Conservation (phyloP, 1,140 invertebrate species). For the Periplaneta americana region DNA sequence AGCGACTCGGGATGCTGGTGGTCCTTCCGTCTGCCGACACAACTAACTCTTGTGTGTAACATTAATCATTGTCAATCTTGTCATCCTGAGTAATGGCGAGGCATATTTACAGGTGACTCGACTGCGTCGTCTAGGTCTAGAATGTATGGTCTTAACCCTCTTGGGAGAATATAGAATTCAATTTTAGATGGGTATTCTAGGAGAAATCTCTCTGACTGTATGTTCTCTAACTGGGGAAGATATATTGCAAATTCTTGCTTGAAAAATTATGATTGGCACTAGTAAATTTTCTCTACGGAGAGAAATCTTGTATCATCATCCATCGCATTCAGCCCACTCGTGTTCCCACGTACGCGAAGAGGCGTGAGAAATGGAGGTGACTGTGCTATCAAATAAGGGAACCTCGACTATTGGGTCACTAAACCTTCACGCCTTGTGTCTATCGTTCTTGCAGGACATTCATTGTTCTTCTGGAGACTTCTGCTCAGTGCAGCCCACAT, state of each 20-base stretch:
- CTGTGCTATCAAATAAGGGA: background rate
- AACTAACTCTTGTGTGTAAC: background rate
- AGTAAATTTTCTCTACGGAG: background rate
- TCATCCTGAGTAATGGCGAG: background rate
- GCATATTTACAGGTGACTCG: background rate
- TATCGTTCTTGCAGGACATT: no score
- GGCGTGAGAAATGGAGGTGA: background rate
- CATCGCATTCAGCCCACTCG: background rate
- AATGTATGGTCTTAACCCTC: background rate
- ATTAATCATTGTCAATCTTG: background rate
- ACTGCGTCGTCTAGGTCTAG: background rate
- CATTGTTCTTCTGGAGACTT: no score
- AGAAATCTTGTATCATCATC: background rate
- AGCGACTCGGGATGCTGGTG: background rate
- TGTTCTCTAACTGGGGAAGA: background rate
- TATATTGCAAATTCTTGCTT: background rate
- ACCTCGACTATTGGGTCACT: background rate
- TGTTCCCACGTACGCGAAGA: background rate
- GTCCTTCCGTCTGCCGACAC: background rate
- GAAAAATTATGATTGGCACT: background rate
- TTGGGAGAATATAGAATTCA: background rate
- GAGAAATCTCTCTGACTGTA: background rate
- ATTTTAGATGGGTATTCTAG: background rate
- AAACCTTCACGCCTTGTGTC: no score
- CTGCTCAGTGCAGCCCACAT: no score